Evolutionary conservation across 2,113 vertebrate genomes (phyloP), one percentile per base, ranked within the genome.

Genomic region (Nesoenas mayeri): DNA sequence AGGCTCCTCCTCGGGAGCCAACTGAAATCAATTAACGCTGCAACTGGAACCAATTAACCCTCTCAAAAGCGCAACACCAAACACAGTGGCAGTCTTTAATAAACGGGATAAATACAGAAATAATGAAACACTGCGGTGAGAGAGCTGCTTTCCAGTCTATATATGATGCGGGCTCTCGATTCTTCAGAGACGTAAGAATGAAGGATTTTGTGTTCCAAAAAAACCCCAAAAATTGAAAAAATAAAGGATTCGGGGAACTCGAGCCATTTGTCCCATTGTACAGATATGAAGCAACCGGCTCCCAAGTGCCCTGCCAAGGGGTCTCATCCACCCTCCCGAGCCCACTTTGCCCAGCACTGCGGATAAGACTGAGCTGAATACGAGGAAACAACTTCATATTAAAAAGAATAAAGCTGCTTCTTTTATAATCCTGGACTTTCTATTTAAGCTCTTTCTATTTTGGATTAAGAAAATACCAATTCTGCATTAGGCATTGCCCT

Each of bases 11-110:
- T 92, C 36, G 86, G 83, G 84, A 94, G 83, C 61, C 79, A 50
- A 82, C n/a, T 8, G 61, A 88, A 92, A 94, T 92, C 89, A 95
- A 94, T 94, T 92, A 91, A 88, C 75, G 79, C 72, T 67, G 88
- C 73, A 24, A 84, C 81, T 74, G 85, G 88, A 93, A 93, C 69
- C 95, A 93, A 93, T 77, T 93, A 80, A 93, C 85, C 81, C 85
- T 87, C 47, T 18, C 3, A 25, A 69, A 73, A 32, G 64, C 77
- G 51, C 84, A 64, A 2, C 58, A 20, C 77, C 67, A 5, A 85
- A 34, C 74, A 3, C 87, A 69, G 92, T 32, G 84, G 84, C 80
- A 25, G 85, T 19, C 89, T 67, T 79, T 75, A 91, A 92, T 64
- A 75, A 92, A 88, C 0, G 44, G 42, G 31, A 85, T 5, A 34